These are phyloP conservation scores for Mesodorylaimus sp. DNA, from an alignment of 2,888 invertebrate genomes.

Conservation along the genomic window DNA sequence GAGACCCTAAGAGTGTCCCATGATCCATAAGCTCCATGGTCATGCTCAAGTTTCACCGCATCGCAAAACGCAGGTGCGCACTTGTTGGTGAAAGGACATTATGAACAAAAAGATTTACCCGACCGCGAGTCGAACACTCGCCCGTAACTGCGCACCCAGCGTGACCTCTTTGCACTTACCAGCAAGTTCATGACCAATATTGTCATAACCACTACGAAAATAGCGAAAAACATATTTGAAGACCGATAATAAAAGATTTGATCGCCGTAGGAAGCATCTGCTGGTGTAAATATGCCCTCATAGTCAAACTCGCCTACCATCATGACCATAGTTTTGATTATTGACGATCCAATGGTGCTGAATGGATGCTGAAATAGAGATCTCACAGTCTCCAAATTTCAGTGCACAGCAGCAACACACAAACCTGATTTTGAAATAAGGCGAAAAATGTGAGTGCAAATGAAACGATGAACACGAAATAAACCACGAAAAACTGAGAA, in stretches of 20 bases:
- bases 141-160: too few relatives aligned
- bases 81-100: constrained; percentile 8
- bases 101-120: background rate
- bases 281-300: constrained; percentile 26
- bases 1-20: too few relatives aligned
- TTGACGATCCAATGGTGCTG: constrained; percentile 20
- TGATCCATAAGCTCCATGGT: too few relatives aligned
- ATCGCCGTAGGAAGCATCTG: background rate
- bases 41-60: too few relatives aligned
- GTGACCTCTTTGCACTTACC: constrained; percentile 25
- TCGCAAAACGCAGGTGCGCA: too few relatives aligned
- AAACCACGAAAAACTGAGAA: constrained; percentile 30
- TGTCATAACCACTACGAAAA: constrained; percentile 29
- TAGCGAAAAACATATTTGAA: constrained; percentile 33
- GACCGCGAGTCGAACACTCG: too few relatives aligned
- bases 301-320: constrained; percentile 33
- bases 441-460: constrained; percentile 26
- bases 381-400: background rate
- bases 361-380: constrained; percentile 20
- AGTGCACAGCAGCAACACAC: constrained; percentile 1
- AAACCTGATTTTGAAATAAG: constrained; percentile 22
- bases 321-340: constrained; percentile 32
- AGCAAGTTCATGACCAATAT: constrained; percentile 33
- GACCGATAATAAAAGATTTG: constrained; percentile 17
- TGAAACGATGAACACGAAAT: constrained; percentile 30